A percentile compares a stretch with the other conserved stretches of the same genome.
Conservation (phyloP, 2,797 vertebrate genomes). For the Anguilla marmorata region DNA sequence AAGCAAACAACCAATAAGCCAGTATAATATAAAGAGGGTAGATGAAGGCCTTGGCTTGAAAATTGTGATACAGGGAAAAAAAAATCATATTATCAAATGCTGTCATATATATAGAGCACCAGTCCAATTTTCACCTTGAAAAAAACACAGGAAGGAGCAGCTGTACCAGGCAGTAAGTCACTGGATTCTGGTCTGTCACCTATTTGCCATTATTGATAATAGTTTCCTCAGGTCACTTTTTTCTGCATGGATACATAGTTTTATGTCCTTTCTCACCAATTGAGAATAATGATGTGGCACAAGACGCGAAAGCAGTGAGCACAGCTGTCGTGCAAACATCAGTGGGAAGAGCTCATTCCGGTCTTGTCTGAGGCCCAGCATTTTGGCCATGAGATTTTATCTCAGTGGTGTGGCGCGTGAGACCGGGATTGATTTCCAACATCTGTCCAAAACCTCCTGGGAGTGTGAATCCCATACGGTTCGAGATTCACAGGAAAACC, state of each 20-base stretch:
- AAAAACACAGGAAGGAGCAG: not conserved
- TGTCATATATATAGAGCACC: not conserved
- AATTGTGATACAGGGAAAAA: not conserved
- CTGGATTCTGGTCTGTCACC: not conserved
- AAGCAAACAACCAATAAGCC: not conserved
- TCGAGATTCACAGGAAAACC: not conserved
- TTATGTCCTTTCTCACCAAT: not conserved
- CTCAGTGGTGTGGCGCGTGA: not conserved
- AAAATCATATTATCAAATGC: not conserved
- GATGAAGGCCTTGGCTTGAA: not conserved
- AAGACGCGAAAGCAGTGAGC: not conserved
- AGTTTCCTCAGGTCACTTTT: not conserved
- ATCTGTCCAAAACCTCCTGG: not conserved
- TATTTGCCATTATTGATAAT: not conserved
- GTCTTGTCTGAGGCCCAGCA: not conserved
- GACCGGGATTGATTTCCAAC: not conserved
- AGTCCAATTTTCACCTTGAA: not conserved
- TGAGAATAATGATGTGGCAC: not conserved
- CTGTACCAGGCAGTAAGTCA: not conserved
- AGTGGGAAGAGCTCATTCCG: not conserved
- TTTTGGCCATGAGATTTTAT: not conserved
- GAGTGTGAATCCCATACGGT: not conserved
- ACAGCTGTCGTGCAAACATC: not conserved
- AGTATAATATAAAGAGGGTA: not conserved
- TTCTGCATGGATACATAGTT: not conserved